These are phyloP conservation scores for Megalonaias nervosa DNA, from an alignment of 1,140 invertebrate genomes.

Conservation along the genomic window DNA sequence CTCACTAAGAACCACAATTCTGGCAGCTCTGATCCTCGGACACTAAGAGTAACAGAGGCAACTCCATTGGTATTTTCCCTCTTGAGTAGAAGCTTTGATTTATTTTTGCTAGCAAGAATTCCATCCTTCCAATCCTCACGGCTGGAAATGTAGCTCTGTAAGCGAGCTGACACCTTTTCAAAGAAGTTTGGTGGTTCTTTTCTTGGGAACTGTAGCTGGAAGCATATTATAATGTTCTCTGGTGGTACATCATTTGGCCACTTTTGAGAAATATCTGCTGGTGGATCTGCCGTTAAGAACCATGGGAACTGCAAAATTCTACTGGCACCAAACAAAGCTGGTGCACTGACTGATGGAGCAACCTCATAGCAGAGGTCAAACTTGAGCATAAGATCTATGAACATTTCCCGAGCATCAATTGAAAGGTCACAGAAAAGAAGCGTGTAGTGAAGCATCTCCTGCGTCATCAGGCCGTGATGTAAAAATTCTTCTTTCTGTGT, in stretches of 20 bases:
- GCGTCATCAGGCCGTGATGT: slow-evolving; percentile 57
- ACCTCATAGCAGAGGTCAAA: slow-evolving; percentile 66
- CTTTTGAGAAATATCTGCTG: slow-evolving; percentile 36
- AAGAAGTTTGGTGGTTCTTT: slow-evolving; percentile 64
- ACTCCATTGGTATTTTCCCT: slow-evolving; percentile 38
- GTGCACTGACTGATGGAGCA: slow-evolving; percentile 28
- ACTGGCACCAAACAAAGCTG: slow-evolving; percentile 42
- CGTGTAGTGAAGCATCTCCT: slow-evolving; percentile 57
- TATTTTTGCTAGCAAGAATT: slow-evolving; percentile 54
- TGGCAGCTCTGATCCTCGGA: slow-evolving; percentile 58
- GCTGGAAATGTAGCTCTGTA: slow-evolving; percentile 54
- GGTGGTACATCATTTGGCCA: slow-evolving; percentile 53
- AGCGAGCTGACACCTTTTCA: slow-evolving; percentile 61
- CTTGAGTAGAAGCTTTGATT: slow-evolving; percentile 48
- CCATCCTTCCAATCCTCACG: slow-evolving; percentile 64
- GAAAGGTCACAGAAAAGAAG: slow-evolving; percentile 58
- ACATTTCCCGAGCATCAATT: slow-evolving; percentile 55
- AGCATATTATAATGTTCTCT: slow-evolving; percentile 54
- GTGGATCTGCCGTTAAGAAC: slow-evolving; percentile 55
- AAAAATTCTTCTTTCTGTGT: slow-evolving; percentile 60
- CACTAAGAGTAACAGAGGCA: slow-evolving; percentile 42
- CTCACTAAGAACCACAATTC: slow-evolving; percentile 61
- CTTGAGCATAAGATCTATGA: slow-evolving; percentile 63
- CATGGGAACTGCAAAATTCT: slow-evolving; percentile 62
- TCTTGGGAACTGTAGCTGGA: slow-evolving; percentile 53